A percentile compares a stretch with the other conserved stretches of the same genome.
Evolutionary conservation across 1,140 invertebrate species (phyloP).

Genomic region (Anastrepha obliqua): DNA sequence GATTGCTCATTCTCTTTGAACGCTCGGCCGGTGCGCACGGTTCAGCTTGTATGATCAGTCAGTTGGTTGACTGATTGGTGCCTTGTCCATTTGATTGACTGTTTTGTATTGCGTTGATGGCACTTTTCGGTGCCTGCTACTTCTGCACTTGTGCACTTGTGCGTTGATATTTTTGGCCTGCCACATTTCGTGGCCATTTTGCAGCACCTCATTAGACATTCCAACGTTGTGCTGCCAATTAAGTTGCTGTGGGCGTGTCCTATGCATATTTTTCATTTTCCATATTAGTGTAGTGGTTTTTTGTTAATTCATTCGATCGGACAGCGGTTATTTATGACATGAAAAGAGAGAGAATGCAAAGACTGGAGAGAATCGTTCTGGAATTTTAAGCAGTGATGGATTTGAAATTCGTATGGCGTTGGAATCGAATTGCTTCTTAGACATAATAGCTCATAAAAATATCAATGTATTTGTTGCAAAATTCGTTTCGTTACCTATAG

Average conservation of each 20-base stretch:
- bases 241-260: constrained; percentile 49
- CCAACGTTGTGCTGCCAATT: constrained; percentile 40
- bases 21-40: neutral
- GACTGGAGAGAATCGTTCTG: neutral
- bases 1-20: neutral
- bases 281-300: constrained; percentile 51
- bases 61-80: constrained; percentile 42
- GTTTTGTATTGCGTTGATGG: constrained; percentile 49
- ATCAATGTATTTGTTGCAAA: too few species aligned
- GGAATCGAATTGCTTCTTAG: too few species aligned
- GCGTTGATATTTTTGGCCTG: constrained; percentile 33
- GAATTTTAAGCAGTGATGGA: neutral
- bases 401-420: too few species aligned
- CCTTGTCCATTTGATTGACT: constrained; percentile 43
- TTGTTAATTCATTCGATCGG: constrained; percentile 45
- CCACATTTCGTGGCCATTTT: constrained; percentile 45
- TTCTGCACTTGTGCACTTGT: neutral
- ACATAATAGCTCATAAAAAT: too few species aligned
- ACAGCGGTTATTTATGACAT: constrained; percentile 50
- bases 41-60: constrained; percentile 9
- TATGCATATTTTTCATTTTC: constrained; percentile 52
- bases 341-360: neutral
- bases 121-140: constrained; percentile 43
- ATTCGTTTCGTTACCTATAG: too few species aligned
- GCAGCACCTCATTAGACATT: constrained; percentile 48